Evolutionary conservation across 2,113 vertebrate species (phyloP).

Genomic region (Daphoenositta chrysoptera): DNA sequence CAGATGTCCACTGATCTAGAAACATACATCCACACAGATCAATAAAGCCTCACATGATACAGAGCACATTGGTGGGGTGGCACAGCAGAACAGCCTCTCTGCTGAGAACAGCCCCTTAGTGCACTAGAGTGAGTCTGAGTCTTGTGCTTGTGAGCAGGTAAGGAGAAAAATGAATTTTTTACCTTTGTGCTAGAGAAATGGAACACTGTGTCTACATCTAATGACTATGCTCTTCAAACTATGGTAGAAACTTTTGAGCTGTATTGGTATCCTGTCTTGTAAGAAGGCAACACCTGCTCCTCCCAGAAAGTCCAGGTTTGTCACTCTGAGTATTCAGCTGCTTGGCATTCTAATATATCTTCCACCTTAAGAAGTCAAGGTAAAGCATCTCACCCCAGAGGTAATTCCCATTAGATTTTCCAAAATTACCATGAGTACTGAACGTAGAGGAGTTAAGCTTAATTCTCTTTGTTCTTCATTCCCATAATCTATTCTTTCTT

Average conservation of each 20-base stretch:
- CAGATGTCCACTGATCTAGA: slow-evolving; percentile 14
- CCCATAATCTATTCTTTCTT: neutral
- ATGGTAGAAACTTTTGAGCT: neutral
- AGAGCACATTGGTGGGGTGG: neutral
- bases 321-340: neutral
- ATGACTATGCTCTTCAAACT: neutral
- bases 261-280: fast-evolving
- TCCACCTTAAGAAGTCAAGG: neutral
- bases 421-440: neutral
- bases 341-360: neutral
- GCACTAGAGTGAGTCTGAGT: neutral
- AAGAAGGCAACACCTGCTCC: neutral
- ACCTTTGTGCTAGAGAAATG: neutral
- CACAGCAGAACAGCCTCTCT: neutral
- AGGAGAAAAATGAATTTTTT: neutral
- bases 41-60: neutral
- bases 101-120: neutral
- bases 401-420: neutral
- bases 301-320: neutral
- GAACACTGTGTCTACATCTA: neutral
- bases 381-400: neutral
- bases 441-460: neutral
- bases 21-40: neutral
- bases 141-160: neutral
- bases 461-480: neutral